Percentiles rank a stretch among this genome's conserved stretches.
phyloP scores from a whole-genome alignment of 2,797 vertebrate genomes.

The Eospalax fontanierii region DNA sequence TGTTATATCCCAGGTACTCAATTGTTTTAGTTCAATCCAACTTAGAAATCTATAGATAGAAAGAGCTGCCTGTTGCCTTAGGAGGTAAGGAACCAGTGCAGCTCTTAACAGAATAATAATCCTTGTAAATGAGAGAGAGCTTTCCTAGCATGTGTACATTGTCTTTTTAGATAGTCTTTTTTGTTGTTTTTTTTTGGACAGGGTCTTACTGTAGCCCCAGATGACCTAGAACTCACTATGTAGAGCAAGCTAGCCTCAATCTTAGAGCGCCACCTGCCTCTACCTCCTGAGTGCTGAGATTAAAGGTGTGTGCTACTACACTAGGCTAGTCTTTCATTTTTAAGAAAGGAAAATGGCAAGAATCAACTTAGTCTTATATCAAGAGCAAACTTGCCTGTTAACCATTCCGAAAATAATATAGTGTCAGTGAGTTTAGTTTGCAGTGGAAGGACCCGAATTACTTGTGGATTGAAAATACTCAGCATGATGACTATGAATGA shows the following conservation, averaged over 20 bases:
- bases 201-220: too few relatives aligned
- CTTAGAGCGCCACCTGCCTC: too few relatives aligned
- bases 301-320: too few relatives aligned
- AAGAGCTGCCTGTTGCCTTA: slow-evolving; percentile 33
- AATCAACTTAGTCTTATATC: background rate
- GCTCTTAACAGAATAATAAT: slow-evolving; percentile 50
- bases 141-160: background rate
- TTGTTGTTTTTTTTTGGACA: background rate
- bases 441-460: background rate
- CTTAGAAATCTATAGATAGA: slow-evolving; percentile 42
- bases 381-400: background rate
- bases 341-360: slow-evolving; percentile 32
- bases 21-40: background rate
- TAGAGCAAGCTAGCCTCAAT: too few relatives aligned
- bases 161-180: slow-evolving; percentile 40
- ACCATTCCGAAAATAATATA: background rate
- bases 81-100: slow-evolving; percentile 26
- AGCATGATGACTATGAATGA: background rate
- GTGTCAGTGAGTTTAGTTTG: background rate
- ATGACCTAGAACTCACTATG: too few relatives aligned
- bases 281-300: too few relatives aligned
- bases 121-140: background rate
- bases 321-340: background rate
- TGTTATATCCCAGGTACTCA: background rate
- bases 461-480: background rate